Evolutionary conservation across 53 echinoderm and acorn worm species (phyloP).

Genomic region (Pentamera pediparva): DNA sequence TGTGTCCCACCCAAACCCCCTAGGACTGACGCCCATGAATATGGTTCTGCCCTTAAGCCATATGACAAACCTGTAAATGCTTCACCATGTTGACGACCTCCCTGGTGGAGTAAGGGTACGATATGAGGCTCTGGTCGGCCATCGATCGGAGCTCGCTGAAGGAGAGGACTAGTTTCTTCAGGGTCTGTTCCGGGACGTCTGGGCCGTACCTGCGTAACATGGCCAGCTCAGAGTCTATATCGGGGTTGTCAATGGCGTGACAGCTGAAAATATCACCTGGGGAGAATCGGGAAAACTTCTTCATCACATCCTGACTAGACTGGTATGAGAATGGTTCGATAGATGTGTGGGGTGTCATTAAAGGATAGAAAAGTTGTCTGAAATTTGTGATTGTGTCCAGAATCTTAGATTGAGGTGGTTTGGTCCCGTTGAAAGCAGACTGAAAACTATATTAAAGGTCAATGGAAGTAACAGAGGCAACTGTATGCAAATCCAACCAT

Average conservation of each 20-base stretch:
- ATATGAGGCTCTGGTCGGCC: slow-evolving; percentile 92
- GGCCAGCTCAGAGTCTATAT: slow-evolving; percentile 87
- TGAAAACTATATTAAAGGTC: too few species aligned
- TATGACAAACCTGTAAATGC: slow-evolving; percentile 69
- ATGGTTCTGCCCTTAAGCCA: too few species aligned
- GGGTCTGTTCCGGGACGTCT: slow-evolving; percentile 72
- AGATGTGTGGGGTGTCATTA: not conserved
- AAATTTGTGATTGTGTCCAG: too few species aligned
- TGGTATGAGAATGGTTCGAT: too few species aligned
- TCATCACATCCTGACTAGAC: too few species aligned
- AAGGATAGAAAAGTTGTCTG: too few species aligned
- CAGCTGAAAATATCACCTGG: slow-evolving; percentile 98
- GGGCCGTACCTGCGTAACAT: slow-evolving; percentile 92
- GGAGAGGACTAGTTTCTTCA: slow-evolving; percentile 81
- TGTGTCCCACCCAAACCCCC: too few species aligned
- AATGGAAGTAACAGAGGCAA: not conserved
- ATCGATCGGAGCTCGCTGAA: slow-evolving; percentile 82
- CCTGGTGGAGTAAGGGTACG: slow-evolving; percentile 98
- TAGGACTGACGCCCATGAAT: too few species aligned
- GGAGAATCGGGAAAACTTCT: not conserved
- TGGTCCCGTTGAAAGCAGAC: too few species aligned
- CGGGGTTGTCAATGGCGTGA: slow-evolving; percentile 94
- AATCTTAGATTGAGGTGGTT: too few species aligned
- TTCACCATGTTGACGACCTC: slow-evolving; percentile 99
- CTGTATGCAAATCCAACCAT: too few species aligned